Conservation (phyloP, 1,140 invertebrate genomes). For the Limonius californicus region DNA sequence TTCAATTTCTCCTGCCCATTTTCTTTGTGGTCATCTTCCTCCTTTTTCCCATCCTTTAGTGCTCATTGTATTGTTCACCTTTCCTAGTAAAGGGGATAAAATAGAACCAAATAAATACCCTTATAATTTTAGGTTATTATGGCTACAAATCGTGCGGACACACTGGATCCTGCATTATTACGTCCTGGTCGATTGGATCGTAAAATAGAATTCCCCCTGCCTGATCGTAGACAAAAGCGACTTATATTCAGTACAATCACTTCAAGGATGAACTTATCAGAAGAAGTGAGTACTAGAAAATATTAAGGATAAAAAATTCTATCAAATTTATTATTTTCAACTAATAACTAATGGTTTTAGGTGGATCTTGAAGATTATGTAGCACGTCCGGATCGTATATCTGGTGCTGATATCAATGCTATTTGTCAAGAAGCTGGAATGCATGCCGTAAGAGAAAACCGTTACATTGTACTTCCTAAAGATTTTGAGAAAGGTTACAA, state of each 20-base stretch:
- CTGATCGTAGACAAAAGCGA: slow-evolving; percentile 96
- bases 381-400: slow-evolving; percentile 96
- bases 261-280: slow-evolving; percentile 98
- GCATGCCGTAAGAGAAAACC: slow-evolving; percentile 98
- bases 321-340: not conserved
- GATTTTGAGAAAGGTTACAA: slow-evolving; percentile 99
- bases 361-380: slow-evolving; percentile 99
- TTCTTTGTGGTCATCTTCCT: no score
- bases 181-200: slow-evolving; percentile 96
- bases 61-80: no score
- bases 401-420: slow-evolving; percentile 98
- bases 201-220: slow-evolving; percentile 98
- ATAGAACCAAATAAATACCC: no score
- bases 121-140: slow-evolving; percentile 88
- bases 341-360: slow-evolving; percentile 22
- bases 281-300: slow-evolving; percentile 59
- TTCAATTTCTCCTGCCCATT: no score
- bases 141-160: slow-evolving; percentile 99
- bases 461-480: slow-evolving; percentile 96
- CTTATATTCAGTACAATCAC: slow-evolving; percentile 98
- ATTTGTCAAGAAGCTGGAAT: slow-evolving; percentile 97
- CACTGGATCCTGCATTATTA: slow-evolving; percentile 94
- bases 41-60: no score
- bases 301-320: not conserved
- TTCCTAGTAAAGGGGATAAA: no score